Evolutionary conservation across 2,888 invertebrate species (phyloP), one percentile per base, ranked within the genome.

Genomic region (Sphaerolaimus hirsutus): DNA sequence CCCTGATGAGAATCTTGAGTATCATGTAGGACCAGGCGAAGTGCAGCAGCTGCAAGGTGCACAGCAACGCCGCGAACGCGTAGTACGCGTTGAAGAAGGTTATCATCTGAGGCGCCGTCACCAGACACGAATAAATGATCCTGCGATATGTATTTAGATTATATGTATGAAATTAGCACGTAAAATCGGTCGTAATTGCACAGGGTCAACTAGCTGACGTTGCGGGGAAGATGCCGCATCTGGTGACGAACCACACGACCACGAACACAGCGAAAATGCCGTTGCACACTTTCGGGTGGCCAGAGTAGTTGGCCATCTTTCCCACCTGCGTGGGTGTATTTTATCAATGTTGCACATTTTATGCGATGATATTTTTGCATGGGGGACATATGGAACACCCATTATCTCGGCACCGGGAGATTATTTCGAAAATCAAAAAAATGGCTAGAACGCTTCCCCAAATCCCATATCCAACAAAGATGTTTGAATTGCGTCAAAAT

Each of bases 181-280:
- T 59, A 53, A 21, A 58, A 58, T 44, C 54, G 58, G 44, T 57
- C 58, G 40, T 51, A 51, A 19, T 58, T 52, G 38, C 59, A 53
- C 38, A 58, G 56, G 29, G 51, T 47, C 2, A 58, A 51, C 59
- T 57, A 59, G 32, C 56, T 55, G 38, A 50, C 53, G 46, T 17
- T 2, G 29, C 29, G 7, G 36, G 36, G 17, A 36, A 36, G 36
- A n/a, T n/a, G 36, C 5, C 7, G 36, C 14, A 19, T 4, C 36
- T 17, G 36, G 36, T 36, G 36, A 17, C 36, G 7, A 36, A 3
- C 36, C 36, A 36, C n/a, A 19, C 17, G 36, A 19, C 36, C 7
- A 36, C n/a, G 43, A 43, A 43, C 2, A 12, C 4, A 19, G 5
- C 29, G 32, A 43, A 43, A 22, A 29, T 10, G 27, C 10, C 27